Base-by-base conservation (phyloP, 2,888 invertebrate species). In the Ophion slaviceki region DNA sequence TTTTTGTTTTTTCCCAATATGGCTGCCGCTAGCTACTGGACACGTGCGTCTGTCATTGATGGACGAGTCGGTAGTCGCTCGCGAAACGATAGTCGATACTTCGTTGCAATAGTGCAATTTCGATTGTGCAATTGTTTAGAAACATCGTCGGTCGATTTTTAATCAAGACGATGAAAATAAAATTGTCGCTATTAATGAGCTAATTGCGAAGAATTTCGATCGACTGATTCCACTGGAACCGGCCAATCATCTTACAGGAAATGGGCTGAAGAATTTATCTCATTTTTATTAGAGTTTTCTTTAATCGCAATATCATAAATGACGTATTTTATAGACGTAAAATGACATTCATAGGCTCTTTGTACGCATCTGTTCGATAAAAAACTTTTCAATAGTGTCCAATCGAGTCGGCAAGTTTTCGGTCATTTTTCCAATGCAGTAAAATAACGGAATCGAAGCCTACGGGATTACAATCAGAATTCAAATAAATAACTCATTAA, bases 31-130 rank as follows among this genome's bases (percentile, higher is more conserved):
- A 70, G 2, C 70, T 28, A 70, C 28, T 53, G 47, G 6, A 61
- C 61, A 74, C 72, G 72, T 74, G 72, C 72, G 24, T 40, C 36
- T 24, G 24, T 74, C 57, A 61, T 61, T 61, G 20, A 45, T 4
- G 20, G 11, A 40, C 36, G 36, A n/a, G 32, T 36, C 28, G 40
- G 1, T 0, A 40, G 40, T 6, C 40, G 32, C 28, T 32, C 32
- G 57, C 17, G n/a, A n/a, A 71, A 71, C 17, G 20, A 28, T 71
- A 71, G 36, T 71, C 57, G 20, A 57, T 57, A 57, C n/a, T 28
- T 71, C n/a, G 32, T 59, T 36, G 3, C 20, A 7, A 20, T 8
- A 59, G 7, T 59, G 20, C 59, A 59, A 59, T 20, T 59, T 20
- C 17, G 17, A 59, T 59, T 59, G 10, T 14, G 14, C 14, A 2